Base-by-base conservation (phyloP, 2,888 invertebrate genomes). In the Pasiphila rectangulata region DNA sequence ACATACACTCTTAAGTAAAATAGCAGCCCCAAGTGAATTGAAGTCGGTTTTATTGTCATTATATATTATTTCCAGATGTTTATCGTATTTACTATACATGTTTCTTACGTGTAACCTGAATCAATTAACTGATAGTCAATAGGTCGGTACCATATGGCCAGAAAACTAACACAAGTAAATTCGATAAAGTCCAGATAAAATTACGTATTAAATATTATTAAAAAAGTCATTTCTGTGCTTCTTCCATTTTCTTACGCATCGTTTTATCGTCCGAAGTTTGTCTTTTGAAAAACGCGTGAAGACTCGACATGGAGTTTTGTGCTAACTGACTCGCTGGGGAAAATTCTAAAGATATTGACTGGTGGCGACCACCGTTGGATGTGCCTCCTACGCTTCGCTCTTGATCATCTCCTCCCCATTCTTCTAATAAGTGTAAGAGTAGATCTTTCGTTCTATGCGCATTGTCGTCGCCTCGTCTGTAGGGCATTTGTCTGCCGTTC, bases 341-440 rank as follows among this genome's bases (percentile, higher is more conserved):
- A 92, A 93, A 94, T 64, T 95, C 95, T 38, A 93, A 83, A 17
- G 95, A 94, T 58, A 95, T 91, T 10, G 94, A 94, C 64, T 94
- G 93, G 59, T 94, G 93, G 45, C 85, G 65, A 2, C 82, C 83
- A 5, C 79, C 77, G 36, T 79, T 86, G 0, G 87, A 81, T 1
- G 88, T 87, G 0, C 91, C 90, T 10, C 89, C 89, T 2, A 91
- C 86, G 51, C 91, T 83, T 56, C 89, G 76, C 68, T 86, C 67
- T 74, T 79, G 67, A 63, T 77, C 84, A 56, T 72, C 90, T n/a
- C 92, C 93, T 32, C 94, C 94, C 93, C 95, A 95, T 70, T 94
- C 94, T 59, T 94, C 93, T 37, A 95, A 75, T 45, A 95, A 83
- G 69, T 94, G 93, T 17, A 95, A 71, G 24, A 95, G 80, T 35